Base-by-base conservation (phyloP, 2,888 invertebrate genomes). In the Caenorhabditis uteleia region DNA sequence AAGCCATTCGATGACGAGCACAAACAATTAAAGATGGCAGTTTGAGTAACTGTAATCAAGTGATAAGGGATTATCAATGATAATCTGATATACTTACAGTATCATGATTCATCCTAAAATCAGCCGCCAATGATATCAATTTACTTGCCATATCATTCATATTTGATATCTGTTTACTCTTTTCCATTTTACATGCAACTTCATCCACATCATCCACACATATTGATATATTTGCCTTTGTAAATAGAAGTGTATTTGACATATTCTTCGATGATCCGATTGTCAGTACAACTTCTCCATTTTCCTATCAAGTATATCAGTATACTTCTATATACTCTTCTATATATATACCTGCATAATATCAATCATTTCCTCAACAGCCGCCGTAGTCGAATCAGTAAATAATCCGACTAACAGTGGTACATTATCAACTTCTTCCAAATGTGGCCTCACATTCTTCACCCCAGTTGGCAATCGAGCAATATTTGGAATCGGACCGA, bases 331-430 rank as follows among this genome's bases (percentile, higher is more conserved):
- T 8, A 29, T 29, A 12, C 7, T 1, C 18, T 29, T 53, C 33
- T n/a, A 14, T 36, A 18, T 2, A 25, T 23, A 12, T 12, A 70
- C 73, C 84, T 92, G 91, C 93, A 97, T 95, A 59, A 97, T 95
- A 77, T 81, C 78, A 25, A 87, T 82, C 97, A 97, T 97, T 85
- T 91, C 91, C 27, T 89, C 88, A 0, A 93, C 94, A 14, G 92
- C 92, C 18, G 89, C 87, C n/a, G 93, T 89, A 1, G 91, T 92
- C 86, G 95, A 97, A 86, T 98, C 97, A 0, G 97, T 98, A 85
- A 97, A 98, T 12, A 98, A 88, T 0, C 95, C 95, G 18, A 98
- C 97, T 51, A 95, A 88, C 27, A 98, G 86, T 4, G 98, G 97
- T 47, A 98, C 97, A 86, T 97, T 97, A 86, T 98, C 97, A 49